Conservation (phyloP, 2,797 vertebrate species). For the Rhabdomys pumilio region DNA sequence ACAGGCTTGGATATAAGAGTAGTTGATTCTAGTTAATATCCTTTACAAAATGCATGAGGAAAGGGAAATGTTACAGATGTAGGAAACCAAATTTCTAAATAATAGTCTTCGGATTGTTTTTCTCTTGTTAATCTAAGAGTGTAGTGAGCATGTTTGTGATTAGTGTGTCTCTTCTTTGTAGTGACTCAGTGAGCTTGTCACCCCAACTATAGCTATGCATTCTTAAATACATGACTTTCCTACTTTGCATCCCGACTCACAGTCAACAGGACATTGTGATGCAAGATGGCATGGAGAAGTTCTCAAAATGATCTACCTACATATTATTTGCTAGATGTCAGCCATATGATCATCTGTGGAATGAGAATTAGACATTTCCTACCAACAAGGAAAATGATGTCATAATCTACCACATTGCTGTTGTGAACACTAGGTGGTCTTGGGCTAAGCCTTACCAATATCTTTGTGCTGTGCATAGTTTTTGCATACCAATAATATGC, state of each 20-base stretch:
- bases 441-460: background rate
- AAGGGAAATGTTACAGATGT: slow-evolving; percentile 9
- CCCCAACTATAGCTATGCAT: background rate
- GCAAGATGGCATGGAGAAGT: background rate
- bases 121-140: background rate
- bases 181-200: background rate
- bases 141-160: background rate
- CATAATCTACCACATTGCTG: background rate
- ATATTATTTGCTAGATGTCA: background rate
- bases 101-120: background rate
- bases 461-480: background rate
- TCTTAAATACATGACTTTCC: background rate
- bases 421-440: background rate
- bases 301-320: background rate
- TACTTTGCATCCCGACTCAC: background rate
- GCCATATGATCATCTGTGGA: background rate
- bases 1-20: background rate
- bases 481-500: background rate
- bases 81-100: slow-evolving; percentile 15
- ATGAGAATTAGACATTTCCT: background rate
- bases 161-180: background rate
- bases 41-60: slow-evolving; percentile 52
- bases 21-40: slow-evolving; percentile 54
- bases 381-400: background rate
- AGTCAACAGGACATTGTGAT: background rate